phyloP scores from a whole-genome alignment of 2,888 invertebrate genomes.

The Leuctra nigra region DNA sequence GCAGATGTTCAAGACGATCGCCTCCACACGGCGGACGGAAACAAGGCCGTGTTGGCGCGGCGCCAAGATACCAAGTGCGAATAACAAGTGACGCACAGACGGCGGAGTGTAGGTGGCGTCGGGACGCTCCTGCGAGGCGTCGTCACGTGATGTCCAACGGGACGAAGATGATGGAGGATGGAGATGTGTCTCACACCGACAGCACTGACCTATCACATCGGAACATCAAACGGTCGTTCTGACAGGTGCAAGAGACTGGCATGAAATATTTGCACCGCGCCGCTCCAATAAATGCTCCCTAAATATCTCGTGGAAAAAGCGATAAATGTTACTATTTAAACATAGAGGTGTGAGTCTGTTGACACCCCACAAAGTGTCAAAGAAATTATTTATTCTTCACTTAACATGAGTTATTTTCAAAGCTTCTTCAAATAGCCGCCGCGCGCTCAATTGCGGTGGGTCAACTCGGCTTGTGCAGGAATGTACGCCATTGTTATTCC shows the following conservation, averaged over 20 bases:
- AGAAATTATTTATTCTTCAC: not conserved
- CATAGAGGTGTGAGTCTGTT: slow-evolving; percentile 2
- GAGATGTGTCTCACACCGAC: not conserved
- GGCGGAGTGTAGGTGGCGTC: slow-evolving; percentile 10
- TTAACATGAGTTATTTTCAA: too few relatives aligned
- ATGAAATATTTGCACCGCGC: slow-evolving; percentile 3
- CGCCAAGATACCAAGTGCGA: slow-evolving; percentile 7
- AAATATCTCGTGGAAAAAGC: not conserved
- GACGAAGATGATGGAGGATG: too few relatives aligned
- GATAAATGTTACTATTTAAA: not conserved
- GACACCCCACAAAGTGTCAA: slow-evolving; percentile 4
- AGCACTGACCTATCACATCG: slow-evolving; percentile 6
- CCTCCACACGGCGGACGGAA: not conserved
- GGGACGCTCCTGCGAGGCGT: too few relatives aligned
- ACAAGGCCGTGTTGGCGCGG: slow-evolving; percentile 3
- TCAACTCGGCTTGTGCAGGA: too few relatives aligned
- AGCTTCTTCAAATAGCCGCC: too few relatives aligned
- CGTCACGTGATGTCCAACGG: too few relatives aligned
- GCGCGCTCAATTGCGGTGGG: too few relatives aligned
- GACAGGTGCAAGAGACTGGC: slow-evolving; percentile 16
- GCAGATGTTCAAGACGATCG: not conserved
- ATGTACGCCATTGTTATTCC: too few relatives aligned
- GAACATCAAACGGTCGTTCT: not conserved
- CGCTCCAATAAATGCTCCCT: slow-evolving; percentile 9
- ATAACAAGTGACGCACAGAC: slow-evolving; percentile 16